Base-by-base conservation (phyloP, 2,797 vertebrate genomes). In the Tokudaia tokunoshimensis region DNA sequence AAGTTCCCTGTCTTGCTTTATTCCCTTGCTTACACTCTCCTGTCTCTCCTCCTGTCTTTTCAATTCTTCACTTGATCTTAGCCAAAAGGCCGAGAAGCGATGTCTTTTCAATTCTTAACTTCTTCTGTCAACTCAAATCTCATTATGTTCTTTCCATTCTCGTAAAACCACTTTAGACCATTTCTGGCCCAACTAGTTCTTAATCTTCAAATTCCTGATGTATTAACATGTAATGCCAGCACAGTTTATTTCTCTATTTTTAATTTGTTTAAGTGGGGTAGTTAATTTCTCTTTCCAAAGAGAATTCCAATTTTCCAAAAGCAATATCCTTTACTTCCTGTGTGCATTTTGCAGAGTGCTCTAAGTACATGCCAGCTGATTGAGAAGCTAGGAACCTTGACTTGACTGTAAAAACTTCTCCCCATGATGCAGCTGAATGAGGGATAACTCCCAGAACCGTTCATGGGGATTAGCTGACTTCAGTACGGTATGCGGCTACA, bases 401-500 rank as follows among this genome's bases (percentile, higher is more conserved):
- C 67, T 65, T 90, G 94, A 9, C 26, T 75, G 78, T 94, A 80
- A 95, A 91, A 96, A 87, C 52, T 57, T 1, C 82, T 59, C 34
- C 87, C 94, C 94, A 13, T 91, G 92, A 94, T 81, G 13, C 92
- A 94, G 82, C 80, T 97, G 95, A 96, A 93, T 96, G 76, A 92
- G 52, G 95, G 44, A 15, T 82, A 88, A 83, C 91, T 95, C 95
- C 91, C 10, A 19, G 88, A 92, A 72, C 91, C 15, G 20, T 85
- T 95, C 89, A 31, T 59, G 91, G 93, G 65, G 89, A 96, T 97
- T 75, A 96, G 34, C 85, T 95, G 61, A 89, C 41, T 94, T 55
- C 1, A 86, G 82, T 90, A 96, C 83, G 70, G 76, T 95, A 17
- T 95, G 80, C 63, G 95, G 70, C 78, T 97, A 44, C 83, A 29